These are phyloP conservation scores for Dufourea novaeangliae DNA, from an alignment of 1,140 invertebrate genomes.

Conservation along the genomic window DNA sequence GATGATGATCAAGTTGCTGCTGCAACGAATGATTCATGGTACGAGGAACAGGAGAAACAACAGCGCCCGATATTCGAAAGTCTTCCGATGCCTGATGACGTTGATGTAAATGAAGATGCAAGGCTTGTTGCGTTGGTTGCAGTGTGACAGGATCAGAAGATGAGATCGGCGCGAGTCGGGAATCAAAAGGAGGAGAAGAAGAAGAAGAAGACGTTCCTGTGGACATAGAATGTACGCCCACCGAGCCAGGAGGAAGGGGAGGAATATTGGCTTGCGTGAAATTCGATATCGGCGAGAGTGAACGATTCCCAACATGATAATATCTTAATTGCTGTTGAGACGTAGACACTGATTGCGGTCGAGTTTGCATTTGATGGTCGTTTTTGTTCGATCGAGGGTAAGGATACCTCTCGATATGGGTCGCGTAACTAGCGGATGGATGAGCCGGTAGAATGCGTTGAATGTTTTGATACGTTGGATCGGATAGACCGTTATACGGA, in stretches of 20 bases:
- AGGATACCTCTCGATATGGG: constrained; percentile 78
- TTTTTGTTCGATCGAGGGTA: constrained; percentile 69
- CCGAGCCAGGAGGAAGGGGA: neutral
- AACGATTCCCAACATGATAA: constrained; percentile 67
- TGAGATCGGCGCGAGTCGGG: constrained; percentile 34
- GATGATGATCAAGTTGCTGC: constrained; percentile 58
- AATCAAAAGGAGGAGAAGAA: constrained; percentile 18
- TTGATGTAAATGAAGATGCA: constrained; percentile 74
- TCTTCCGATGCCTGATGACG: constrained; percentile 72
- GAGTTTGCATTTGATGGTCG: constrained; percentile 58
- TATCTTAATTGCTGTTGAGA: constrained; percentile 47
- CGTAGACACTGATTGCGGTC: constrained; percentile 19
- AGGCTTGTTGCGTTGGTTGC: constrained; percentile 43
- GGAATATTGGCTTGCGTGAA: constrained; percentile 2
- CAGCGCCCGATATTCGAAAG: constrained; percentile 61
- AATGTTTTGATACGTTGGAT: constrained; percentile 80
- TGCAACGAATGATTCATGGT: constrained; percentile 52
- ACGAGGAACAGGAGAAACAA: constrained; percentile 39
- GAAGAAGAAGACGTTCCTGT: neutral
- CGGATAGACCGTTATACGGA: constrained; percentile 84
- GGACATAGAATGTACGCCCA: neutral
- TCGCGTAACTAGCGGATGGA: constrained; percentile 75
- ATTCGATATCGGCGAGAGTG: constrained; percentile 33
- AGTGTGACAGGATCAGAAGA: constrained; percentile 32
- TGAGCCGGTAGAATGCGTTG: constrained; percentile 77